Base-by-base conservation (phyloP, 2,797 vertebrate species). In the Helostoma temminkii region DNA sequence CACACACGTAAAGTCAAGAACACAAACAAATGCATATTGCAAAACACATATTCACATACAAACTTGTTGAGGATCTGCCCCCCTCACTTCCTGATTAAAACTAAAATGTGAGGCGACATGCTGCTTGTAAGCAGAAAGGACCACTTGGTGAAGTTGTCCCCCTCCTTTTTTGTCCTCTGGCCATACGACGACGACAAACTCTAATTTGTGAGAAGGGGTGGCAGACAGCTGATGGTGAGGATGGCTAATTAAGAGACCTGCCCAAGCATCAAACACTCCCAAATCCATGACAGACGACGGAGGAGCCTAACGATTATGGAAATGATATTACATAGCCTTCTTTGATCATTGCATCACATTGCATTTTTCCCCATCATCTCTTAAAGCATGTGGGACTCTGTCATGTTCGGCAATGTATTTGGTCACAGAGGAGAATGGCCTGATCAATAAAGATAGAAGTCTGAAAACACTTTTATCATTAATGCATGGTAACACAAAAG, bases 261-360 rank as follows among this genome's bases (percentile, higher is more conserved):
- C 91, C 91, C 88, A 86, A 91, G 90, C 93, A 92, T 93, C 89
- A 92, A 90, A 92, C 89, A 79, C 81, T 87, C 84, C 81, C 74
- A 83, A 88, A 91, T 85, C 89, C 90, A 91, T 91, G 86, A 90
- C 90, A 94, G 90, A 83, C 85, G 78, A 89, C 56, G 62, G 84
- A 89, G 82, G 84, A 90, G 84, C 83, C 88, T 87, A 88, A 92
- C 90, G 83, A 92, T 93, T 93, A 93, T 92, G 92, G 91, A 93
- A 93, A 93, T 93, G 84, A 90, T 91, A 93, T 94, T 94, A 92
- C 92, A 93, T 89, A 78, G 87, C 59, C 78, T 82, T 91, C 90
- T 92, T 92, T 93, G 91, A 94, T 93, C 89, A 89, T 94, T 94
- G 91, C 93, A 94, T 94, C 94, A 94, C 90, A 89, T 92, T 92